phyloP scores from a whole-genome alignment of 2,113 vertebrate species.

The Turnix velox region DNA sequence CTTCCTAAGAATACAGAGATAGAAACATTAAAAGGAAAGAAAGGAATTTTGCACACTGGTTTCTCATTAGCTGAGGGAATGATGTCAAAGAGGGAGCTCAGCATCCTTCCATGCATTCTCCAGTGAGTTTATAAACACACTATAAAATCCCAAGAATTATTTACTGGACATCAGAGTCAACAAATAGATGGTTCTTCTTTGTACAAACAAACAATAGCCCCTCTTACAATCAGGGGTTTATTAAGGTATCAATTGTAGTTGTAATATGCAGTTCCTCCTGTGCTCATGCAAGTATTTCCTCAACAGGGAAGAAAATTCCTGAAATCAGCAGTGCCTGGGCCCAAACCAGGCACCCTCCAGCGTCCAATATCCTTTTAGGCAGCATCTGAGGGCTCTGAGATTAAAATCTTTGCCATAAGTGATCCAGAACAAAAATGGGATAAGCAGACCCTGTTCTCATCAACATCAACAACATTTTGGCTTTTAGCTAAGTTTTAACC shows the following conservation, averaged over 20 bases:
- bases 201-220: background rate
- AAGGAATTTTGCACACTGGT: background rate
- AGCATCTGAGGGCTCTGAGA: background rate
- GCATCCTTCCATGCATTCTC: background rate
- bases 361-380: background rate
- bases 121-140: rapidly evolving
- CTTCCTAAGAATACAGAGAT: background rate
- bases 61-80: background rate
- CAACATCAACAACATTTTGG: background rate
- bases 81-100: background rate
- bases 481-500: background rate
- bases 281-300: background rate
- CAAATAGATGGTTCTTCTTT: background rate
- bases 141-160: background rate
- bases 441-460: background rate
- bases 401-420: background rate
- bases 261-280: background rate
- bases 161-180: background rate
- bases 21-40: background rate
- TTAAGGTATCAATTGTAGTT: background rate
- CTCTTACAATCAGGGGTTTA: background rate
- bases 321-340: background rate
- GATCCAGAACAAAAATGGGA: background rate
- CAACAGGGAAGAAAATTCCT: background rate
- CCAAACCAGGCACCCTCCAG: too few relatives aligned